A percentile compares a stretch with the other conserved stretches of the same genome.
These are phyloP conservation scores for Octodonta nipae DNA, from an alignment of 2,888 invertebrate species.

Conservation along the genomic window DNA sequence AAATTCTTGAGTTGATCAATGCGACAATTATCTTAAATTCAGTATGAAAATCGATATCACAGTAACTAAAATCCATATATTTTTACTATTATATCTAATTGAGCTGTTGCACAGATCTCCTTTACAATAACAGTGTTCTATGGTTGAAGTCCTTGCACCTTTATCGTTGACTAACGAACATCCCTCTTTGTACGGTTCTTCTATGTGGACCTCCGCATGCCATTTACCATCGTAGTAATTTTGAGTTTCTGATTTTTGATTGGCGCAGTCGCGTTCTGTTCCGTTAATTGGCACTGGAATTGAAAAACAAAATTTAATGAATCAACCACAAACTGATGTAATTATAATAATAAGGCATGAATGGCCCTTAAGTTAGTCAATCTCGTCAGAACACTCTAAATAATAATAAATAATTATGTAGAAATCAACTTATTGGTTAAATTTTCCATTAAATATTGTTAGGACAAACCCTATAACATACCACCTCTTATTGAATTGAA, in stretches of 20 bases:
- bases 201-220: constrained; percentile 49
- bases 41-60: too few species aligned
- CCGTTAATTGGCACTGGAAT: constrained; percentile 38
- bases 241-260: constrained; percentile 54
- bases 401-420: too few species aligned
- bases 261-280: constrained; percentile 58
- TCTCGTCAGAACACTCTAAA: background rate
- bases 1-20: too few species aligned
- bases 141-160: constrained; percentile 45
- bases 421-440: too few species aligned
- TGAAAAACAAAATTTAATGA: background rate
- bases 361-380: too few species aligned
- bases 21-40: too few species aligned
- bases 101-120: constrained; percentile 54
- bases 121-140: constrained; percentile 65
- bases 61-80: too few species aligned
- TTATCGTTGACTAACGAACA: constrained; percentile 51
- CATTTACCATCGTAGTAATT: constrained; percentile 49
- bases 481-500: too few species aligned
- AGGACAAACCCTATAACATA: too few species aligned
- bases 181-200: constrained; percentile 59
- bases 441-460: too few species aligned
- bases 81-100: too few species aligned
- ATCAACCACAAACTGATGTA: constrained; percentile 5
- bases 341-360: constrained; percentile 3